Base-by-base conservation (phyloP, 92 coral and sea anemone genomes). In the Porites divaricata region DNA sequence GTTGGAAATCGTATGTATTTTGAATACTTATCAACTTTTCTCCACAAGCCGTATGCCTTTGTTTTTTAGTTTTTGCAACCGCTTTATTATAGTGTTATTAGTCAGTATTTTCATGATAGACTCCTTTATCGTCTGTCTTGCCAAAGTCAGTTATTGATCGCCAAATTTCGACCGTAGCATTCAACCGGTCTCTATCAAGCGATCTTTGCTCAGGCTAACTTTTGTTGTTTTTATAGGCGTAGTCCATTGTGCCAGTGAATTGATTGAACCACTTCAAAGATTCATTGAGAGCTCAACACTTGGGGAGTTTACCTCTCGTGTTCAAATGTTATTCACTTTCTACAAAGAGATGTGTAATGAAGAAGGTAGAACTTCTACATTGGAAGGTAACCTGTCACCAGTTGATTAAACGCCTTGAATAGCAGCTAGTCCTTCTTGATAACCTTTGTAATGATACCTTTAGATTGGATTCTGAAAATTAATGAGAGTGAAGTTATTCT, bases 241-340 rank as follows among this genome's bases (percentile, higher is more conserved):
- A 6, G 21, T 78, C 58, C 62, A 74, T n/a, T 19, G 53, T 8
- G 58, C 10, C 17, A 20, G 61, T 21, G 95, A 88, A 75, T 25
- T 95, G 21, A 88, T 89, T 17, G 93, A 91, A 57, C 90, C 93
- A 13, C 72, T 96, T 10, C 98, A 96, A 65, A 90, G 91, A 78
- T 96, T 96, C 83, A 81, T 96, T 20, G 99, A 96, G 87, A 90
- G 92, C 8, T 96, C 99, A 6, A 70, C 99, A 12, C 89, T 96
- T 21, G 99, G 99, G 26, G 99, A 96, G 67, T 96, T 86, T 86
- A 45, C 91, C 9, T 85, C 95, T 2, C 93, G 99, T 23, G 61
- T 96, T 64, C 87, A 89, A 70, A 92, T 96, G 89, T 88, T 96
- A 11, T 74, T 76, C 59, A 76, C 93, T 1, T 96, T 96, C 87